A percentile compares a stretch with the other conserved stretches of the same genome.
phyloP scores from a whole-genome alignment of 2,888 invertebrate genomes.

The Diplazon laetatorius region DNA sequence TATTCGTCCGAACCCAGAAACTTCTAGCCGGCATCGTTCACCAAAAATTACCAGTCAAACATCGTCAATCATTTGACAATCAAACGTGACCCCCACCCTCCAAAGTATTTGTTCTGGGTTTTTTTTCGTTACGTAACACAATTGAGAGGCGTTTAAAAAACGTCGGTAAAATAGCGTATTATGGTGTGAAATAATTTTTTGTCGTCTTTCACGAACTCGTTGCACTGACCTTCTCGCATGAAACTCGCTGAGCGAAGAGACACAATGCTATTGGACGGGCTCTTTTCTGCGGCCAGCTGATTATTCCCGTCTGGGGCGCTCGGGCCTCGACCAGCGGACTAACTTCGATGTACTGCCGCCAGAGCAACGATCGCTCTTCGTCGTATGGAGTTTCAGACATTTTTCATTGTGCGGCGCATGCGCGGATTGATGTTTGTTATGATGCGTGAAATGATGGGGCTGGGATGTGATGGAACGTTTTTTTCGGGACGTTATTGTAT shows the following conservation, averaged over 20 bases:
- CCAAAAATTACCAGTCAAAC: not conserved
- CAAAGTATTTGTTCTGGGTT: no score
- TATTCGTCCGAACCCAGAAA: not conserved
- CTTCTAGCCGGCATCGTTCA: not conserved
- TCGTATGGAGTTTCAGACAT: not conserved
- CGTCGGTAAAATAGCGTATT: constrained; percentile 23
- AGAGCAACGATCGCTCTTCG: constrained; percentile 21
- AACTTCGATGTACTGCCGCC: constrained; percentile 13
- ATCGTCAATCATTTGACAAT: not conserved
- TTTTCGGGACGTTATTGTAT: not conserved
- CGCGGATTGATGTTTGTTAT: not conserved
- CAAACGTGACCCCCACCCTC: no score
- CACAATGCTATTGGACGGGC: constrained; percentile 39
- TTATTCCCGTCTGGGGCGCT: constrained; percentile 32
- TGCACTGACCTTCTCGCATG: constrained; percentile 70
- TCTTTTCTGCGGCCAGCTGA: constrained; percentile 54
- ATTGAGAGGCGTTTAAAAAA: constrained; percentile 7
- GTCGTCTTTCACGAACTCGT: constrained; percentile 41
- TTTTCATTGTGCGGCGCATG: not conserved
- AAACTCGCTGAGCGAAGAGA: constrained; percentile 71
- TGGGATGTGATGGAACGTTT: not conserved
- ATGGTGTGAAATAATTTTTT: constrained; percentile 48
- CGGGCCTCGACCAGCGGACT: not conserved
- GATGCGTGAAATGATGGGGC: not conserved
- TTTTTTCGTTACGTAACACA: constrained; percentile 35